A percentile compares a stretch with the other conserved stretches of the same genome.
Evolutionary conservation across 1,140 invertebrate species (phyloP).

Genomic region (Caenorhabditis brenneri): DNA sequence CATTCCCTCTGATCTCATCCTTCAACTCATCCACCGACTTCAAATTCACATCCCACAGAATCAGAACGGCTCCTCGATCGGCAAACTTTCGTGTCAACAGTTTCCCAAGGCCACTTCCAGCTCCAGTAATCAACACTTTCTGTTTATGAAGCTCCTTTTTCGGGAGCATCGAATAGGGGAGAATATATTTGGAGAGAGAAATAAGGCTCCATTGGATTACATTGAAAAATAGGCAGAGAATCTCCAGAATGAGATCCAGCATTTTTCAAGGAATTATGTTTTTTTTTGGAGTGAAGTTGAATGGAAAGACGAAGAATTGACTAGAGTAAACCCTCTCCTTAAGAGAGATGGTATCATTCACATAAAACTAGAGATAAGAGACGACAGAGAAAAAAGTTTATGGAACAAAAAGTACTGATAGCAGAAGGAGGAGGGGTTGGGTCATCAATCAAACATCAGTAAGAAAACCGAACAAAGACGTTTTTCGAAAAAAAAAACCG

Average conservation of each 20-base stretch:
- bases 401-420: background rate
- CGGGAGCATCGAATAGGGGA: background rate
- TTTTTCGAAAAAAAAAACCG: too few relatives aligned
- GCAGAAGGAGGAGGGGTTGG: background rate
- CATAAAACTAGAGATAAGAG: background rate
- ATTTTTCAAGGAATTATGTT: background rate
- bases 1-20: slow-evolving; percentile 76
- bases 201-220: background rate
- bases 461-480: background rate
- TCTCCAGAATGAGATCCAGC: background rate
- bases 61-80: slow-evolving; percentile 81
- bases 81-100: slow-evolving; percentile 78
- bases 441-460: slow-evolving; percentile 7
- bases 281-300: too few relatives aligned
- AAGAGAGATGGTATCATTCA: background rate
- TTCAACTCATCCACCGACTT: slow-evolving; percentile 81
- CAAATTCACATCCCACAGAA: slow-evolving; percentile 90
- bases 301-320: background rate
- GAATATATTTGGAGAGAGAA: background rate
- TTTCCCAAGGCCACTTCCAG: slow-evolving; percentile 86
- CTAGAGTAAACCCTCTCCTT: background rate
- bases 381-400: background rate
- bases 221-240: background rate
- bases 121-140: slow-evolving; percentile 84
- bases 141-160: background rate